Percentiles rank a stretch among this genome's conserved stretches.
Conservation (phyloP, 2,888 invertebrate species). For the Sphaerophoria taeniata region DNA sequence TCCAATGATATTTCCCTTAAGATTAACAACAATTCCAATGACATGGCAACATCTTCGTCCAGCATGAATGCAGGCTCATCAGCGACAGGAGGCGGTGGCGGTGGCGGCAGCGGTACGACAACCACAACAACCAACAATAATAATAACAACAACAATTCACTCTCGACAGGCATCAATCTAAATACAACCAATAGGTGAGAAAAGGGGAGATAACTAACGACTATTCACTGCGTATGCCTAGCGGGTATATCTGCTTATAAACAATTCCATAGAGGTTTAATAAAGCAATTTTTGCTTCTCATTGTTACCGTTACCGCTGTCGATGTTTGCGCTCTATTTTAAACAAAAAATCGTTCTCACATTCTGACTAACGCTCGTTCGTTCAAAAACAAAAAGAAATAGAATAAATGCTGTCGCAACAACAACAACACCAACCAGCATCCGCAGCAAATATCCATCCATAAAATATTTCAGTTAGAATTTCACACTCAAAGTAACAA, state of each 20-base stretch:
- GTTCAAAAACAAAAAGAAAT: constrained; percentile 50
- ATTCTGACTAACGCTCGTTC: constrained; percentile 4
- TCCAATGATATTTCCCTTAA: constrained; percentile 61
- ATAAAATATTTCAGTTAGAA: constrained; percentile 59
- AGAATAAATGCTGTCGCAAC: constrained; percentile 37
- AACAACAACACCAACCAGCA: constrained; percentile 37
- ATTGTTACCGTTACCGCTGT: constrained; percentile 47
- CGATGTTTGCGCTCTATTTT: constrained; percentile 70
- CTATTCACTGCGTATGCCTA: constrained; percentile 69
- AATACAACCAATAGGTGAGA: constrained; percentile 83
- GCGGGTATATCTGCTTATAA: constrained; percentile 64
- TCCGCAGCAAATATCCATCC: constrained; percentile 72
- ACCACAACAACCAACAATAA: constrained; percentile 37
- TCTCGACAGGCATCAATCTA: constrained; percentile 75
- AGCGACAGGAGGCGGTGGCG: constrained; percentile 66
- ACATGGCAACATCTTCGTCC: constrained; percentile 76
- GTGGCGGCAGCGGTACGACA: constrained; percentile 72
- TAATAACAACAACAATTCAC: constrained; percentile 51
- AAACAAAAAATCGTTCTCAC: constrained; percentile 29
- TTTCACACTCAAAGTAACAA: constrained; percentile 45
- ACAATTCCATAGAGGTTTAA: constrained; percentile 68
- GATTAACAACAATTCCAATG: constrained; percentile 69
- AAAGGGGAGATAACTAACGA: constrained; percentile 82
- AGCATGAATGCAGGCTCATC: constrained; percentile 73
- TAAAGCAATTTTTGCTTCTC: constrained; percentile 64